phyloP scores from a whole-genome alignment of 2,113 vertebrate species.

The Pardalotus punctatus region DNA sequence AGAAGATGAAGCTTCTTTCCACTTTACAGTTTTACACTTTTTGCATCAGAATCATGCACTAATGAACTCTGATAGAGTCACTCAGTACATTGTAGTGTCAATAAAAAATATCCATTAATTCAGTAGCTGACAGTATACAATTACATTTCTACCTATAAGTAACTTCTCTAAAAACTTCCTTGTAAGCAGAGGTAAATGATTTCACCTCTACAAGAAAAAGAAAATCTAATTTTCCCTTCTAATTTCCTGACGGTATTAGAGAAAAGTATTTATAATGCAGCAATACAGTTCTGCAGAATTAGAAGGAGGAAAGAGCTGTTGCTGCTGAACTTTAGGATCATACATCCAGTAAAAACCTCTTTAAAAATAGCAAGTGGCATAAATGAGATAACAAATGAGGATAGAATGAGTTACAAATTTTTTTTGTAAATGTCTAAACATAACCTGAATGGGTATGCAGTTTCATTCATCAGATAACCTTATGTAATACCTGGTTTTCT shows the following conservation, averaged over 20 bases:
- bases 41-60: not conserved
- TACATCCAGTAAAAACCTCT: not conserved
- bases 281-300: not conserved
- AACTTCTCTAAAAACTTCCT: not conserved
- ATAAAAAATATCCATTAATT: not conserved
- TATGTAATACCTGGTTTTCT: not conserved
- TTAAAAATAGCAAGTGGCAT: not conserved
- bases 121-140: not conserved
- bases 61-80: not conserved
- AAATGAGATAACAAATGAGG: not conserved
- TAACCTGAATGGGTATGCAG: not conserved
- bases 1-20: not conserved
- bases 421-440: not conserved
- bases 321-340: not conserved
- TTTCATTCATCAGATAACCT: not conserved
- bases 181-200: not conserved
- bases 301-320: not conserved
- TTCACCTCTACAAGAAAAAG: not conserved
- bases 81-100: not conserved
- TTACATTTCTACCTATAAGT: not conserved
- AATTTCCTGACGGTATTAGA: constrained; percentile 5
- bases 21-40: not conserved
- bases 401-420: not conserved
- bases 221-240: not conserved
- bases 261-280: not conserved